Evolutionary conservation across 2,888 invertebrate genomes (phyloP).

Genomic region (Limenitis camilla): DNA sequence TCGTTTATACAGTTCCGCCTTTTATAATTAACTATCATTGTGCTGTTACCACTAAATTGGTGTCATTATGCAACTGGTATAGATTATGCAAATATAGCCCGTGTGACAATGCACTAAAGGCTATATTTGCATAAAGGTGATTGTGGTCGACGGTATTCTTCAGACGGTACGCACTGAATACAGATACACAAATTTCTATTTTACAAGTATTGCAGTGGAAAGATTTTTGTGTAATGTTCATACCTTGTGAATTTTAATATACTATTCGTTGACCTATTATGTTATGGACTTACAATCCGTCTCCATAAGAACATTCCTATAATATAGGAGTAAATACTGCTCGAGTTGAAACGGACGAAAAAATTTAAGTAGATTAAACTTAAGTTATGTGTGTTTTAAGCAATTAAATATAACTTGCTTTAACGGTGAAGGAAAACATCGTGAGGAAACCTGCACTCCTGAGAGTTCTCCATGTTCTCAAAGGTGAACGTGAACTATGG

Average conservation of each 20-base stretch:
- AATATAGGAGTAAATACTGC: too few relatives aligned
- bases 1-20: slow-evolving; percentile 22
- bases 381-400: too few relatives aligned
- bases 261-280: too few relatives aligned
- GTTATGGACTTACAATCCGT: too few relatives aligned
- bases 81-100: background rate
- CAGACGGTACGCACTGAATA: slow-evolving; percentile 12
- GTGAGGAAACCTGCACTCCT: too few relatives aligned
- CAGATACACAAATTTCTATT: slow-evolving; percentile 18
- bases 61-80: slow-evolving; percentile 19
- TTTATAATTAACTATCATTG: slow-evolving; percentile 20
- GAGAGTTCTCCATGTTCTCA: too few relatives aligned
- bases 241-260: slow-evolving; percentile 5
- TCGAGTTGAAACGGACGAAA: too few relatives aligned
- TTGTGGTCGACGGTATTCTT: slow-evolving; percentile 3
- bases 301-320: too few relatives aligned
- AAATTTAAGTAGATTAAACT: too few relatives aligned
- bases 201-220: slow-evolving; percentile 12
- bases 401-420: too few relatives aligned
- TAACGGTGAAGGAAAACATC: too few relatives aligned
- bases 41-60: slow-evolving; percentile 18
- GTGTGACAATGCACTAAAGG: background rate
- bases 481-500: too few relatives aligned
- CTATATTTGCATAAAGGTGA: background rate
- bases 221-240: slow-evolving; percentile 9